These are phyloP conservation scores for Drosophila austrosaltans DNA, from an alignment of 2,888 invertebrate species.

Conservation along the genomic window DNA sequence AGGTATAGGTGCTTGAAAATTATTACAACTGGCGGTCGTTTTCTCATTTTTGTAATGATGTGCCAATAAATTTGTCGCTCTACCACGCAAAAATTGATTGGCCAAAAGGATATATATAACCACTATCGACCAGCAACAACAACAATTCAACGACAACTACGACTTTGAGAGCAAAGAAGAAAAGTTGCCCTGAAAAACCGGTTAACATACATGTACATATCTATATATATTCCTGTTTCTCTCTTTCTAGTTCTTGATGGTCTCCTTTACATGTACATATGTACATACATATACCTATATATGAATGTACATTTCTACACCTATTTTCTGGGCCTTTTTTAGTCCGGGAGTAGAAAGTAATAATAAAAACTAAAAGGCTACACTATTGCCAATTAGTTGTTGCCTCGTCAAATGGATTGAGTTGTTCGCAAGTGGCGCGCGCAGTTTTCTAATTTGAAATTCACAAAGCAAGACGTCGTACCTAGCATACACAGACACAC, in stretches of 20 bases:
- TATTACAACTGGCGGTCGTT: constrained; percentile 2
- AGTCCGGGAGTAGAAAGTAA: constrained; percentile 21
- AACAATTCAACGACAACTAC: constrained; percentile 4
- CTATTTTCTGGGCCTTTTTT: constrained; percentile 1
- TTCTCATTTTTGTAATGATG: constrained; percentile 6
- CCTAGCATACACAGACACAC: too few species aligned
- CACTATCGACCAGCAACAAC: not conserved
- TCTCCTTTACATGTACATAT: not conserved
- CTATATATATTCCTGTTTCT: constrained; percentile 16
- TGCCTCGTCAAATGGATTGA: constrained; percentile 49
- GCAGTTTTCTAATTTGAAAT: constrained; percentile 69
- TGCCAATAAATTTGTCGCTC: constrained; percentile 51
- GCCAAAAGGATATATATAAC: constrained; percentile 4
- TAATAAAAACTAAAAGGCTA: constrained; percentile 45
- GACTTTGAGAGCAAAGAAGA: constrained; percentile 7
- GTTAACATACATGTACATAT: constrained; percentile 9
- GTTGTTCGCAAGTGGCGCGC: constrained; percentile 55
- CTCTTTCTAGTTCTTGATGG: constrained; percentile 13
- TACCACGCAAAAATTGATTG: constrained; percentile 36
- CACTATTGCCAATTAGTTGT: constrained; percentile 67
- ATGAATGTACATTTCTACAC: not conserved
- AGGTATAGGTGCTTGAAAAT: constrained; percentile 4
- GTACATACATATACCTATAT: not conserved
- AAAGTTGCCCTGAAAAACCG: constrained; percentile 20
- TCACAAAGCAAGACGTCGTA: constrained; percentile 49